A percentile compares a stretch with the other conserved stretches of the same genome.
Conservation (phyloP, 2,888 invertebrate genomes). For the Melanostoma scalare region DNA sequence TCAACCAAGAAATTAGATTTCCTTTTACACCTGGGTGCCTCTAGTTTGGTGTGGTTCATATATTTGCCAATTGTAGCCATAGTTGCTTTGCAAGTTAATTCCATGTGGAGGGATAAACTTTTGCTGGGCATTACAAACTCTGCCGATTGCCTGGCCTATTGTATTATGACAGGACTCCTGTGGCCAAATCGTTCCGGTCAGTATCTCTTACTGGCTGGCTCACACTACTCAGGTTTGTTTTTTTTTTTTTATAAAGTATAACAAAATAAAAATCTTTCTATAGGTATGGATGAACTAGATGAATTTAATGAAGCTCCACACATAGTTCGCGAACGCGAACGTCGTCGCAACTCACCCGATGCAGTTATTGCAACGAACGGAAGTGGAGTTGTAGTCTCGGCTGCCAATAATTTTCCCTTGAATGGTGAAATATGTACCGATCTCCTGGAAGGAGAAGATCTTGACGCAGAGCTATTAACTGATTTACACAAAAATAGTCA, state of each 20-base stretch:
- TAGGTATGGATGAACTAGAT: constrained; percentile 91
- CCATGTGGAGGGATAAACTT: constrained; percentile 97
- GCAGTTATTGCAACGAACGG: constrained; percentile 76
- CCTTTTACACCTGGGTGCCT: constrained; percentile 97
- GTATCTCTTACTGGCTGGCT: constrained; percentile 91
- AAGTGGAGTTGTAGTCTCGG: constrained; percentile 67
- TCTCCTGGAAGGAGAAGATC: constrained; percentile 80
- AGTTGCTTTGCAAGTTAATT: constrained; percentile 95
- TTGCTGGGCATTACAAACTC: constrained; percentile 96
- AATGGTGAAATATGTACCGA: constrained; percentile 80
- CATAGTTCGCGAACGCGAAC: constrained; percentile 84
- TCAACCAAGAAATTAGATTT: constrained; percentile 94
- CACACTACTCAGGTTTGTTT: constrained; percentile 85
- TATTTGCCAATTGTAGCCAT: constrained; percentile 97
- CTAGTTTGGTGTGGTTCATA: constrained; percentile 98
- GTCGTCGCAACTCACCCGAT: constrained; percentile 79
- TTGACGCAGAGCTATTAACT: constrained; percentile 80
- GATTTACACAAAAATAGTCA: constrained; percentile 82
- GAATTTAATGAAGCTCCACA: constrained; percentile 96
- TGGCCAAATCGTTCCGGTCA: constrained; percentile 98
- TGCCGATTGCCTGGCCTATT: constrained; percentile 96
- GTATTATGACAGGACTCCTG: constrained; percentile 96
- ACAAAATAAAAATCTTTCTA: background rate
- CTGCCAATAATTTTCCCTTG: constrained; percentile 74
- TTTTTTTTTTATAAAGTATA: background rate